These are phyloP conservation scores for Pristionchus pacificus DNA, from an alignment of 1,140 invertebrate species.

Conservation along the genomic window DNA sequence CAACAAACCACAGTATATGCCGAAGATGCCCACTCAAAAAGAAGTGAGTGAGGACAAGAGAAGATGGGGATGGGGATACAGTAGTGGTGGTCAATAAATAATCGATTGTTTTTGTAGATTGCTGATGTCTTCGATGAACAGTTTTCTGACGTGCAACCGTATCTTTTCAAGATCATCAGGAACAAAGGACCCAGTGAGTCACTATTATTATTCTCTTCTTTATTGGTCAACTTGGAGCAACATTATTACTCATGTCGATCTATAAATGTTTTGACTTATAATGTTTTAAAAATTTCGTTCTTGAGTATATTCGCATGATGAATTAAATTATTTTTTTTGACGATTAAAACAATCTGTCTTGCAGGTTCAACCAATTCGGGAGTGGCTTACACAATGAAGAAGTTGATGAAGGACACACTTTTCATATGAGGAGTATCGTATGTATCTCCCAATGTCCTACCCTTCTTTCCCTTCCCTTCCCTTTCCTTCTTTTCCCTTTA, in stretches of 20 bases:
- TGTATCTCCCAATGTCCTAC: too few species aligned
- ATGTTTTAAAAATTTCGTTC: neutral
- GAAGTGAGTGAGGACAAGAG: neutral
- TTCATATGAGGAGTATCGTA: too few species aligned
- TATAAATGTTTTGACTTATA: neutral
- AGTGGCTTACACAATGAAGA: neutral
- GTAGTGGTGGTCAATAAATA: too few species aligned
- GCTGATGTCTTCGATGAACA: neutral
- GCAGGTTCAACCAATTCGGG: neutral
- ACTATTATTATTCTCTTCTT: too few species aligned
- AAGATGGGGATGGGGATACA: too few species aligned
- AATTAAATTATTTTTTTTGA: too few species aligned
- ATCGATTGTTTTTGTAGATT: neutral
- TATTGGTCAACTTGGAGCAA: too few species aligned
- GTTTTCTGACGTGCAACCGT: neutral
- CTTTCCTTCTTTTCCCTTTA: too few species aligned
- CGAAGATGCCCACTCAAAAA: neutral
- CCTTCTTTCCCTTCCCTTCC: too few species aligned
- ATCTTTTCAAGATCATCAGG: neutral
- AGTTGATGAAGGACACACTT: neutral
- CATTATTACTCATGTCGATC: too few species aligned
- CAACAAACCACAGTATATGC: neutral
- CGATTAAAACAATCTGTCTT: too few species aligned
- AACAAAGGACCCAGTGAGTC: too few species aligned
- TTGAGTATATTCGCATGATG: neutral